phyloP scores from a whole-genome alignment of 2,113 vertebrate species.

The Pipra filicauda region DNA sequence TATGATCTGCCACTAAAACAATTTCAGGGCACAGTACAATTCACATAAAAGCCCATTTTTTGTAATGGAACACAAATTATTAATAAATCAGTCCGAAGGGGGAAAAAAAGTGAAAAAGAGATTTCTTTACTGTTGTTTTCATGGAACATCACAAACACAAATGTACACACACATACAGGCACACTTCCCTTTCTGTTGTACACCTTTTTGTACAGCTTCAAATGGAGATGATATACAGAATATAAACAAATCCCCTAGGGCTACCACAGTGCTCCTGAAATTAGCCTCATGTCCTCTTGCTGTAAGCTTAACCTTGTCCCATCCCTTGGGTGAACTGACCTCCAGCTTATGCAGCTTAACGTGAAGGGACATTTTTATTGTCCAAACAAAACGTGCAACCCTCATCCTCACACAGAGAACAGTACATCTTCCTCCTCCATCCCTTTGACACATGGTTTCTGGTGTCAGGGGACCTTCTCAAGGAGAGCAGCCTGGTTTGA shows the following conservation, averaged over 20 bases:
- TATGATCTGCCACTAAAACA: constrained; percentile 53
- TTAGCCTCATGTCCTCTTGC: background rate
- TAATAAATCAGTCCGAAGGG: constrained; percentile 61
- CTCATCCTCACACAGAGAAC: background rate
- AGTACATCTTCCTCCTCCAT: background rate
- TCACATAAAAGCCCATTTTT: constrained; percentile 50
- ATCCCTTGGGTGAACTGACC: background rate
- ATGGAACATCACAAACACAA: background rate
- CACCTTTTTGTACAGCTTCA: background rate
- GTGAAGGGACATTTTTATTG: background rate
- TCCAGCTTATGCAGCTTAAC: background rate
- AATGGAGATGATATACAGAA: background rate
- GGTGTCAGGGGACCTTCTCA: background rate
- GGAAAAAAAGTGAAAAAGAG: background rate
- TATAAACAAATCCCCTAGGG: background rate
- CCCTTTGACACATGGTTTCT: background rate
- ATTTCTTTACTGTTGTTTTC: background rate
- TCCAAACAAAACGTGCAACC: background rate
- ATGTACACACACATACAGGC: background rate
- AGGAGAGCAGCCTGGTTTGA: background rate
- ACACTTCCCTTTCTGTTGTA: background rate
- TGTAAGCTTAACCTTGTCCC: background rate
- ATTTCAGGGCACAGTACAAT: constrained; percentile 59
- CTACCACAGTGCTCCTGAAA: background rate
- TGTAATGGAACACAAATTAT: constrained; percentile 62